A percentile compares a stretch with the other conserved stretches of the same genome.
These are phyloP conservation scores for Zonitis immaculata DNA, from an alignment of 2,888 invertebrate genomes.

Conservation along the genomic window DNA sequence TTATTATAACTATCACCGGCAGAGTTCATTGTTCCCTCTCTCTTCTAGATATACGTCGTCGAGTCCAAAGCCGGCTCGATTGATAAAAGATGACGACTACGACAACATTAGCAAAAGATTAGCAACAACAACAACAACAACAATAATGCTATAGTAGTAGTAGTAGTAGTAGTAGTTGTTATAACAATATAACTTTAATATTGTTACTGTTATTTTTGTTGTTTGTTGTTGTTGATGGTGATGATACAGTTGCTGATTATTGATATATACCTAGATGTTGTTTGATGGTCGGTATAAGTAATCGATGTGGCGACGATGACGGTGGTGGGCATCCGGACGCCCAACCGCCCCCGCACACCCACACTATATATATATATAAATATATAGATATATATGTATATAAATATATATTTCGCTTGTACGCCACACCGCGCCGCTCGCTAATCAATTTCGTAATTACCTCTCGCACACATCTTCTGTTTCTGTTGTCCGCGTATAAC, in stretches of 20 bases:
- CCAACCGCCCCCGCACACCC: constrained; percentile 9
- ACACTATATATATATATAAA: neutral
- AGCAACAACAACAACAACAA: neutral
- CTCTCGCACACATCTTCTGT: constrained; percentile 30
- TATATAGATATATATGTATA: neutral
- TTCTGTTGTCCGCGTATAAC: constrained; percentile 21
- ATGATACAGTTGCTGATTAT: neutral
- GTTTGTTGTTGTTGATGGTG: neutral
- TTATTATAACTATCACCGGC: constrained; percentile 27
- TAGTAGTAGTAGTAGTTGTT: no score
- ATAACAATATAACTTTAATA: no score
- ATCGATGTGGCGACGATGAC: constrained; percentile 2
- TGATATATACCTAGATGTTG: constrained; percentile 3
- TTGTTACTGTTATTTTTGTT: no score
- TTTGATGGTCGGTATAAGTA: constrained; percentile 2
- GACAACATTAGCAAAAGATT: neutral
- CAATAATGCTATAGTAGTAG: no score
- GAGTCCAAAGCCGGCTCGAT: constrained; percentile 41
- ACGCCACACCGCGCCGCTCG: constrained; percentile 24
- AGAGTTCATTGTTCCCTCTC: constrained; percentile 52
- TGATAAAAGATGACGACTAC: constrained; percentile 29
- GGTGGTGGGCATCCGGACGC: constrained; percentile 14
- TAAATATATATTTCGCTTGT: neutral
- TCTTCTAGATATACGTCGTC: neutral
- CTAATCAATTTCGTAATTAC: constrained; percentile 46